phyloP scores from a whole-genome alignment of 2,113 vertebrate species.

The Aplodontia rufa region DNA sequence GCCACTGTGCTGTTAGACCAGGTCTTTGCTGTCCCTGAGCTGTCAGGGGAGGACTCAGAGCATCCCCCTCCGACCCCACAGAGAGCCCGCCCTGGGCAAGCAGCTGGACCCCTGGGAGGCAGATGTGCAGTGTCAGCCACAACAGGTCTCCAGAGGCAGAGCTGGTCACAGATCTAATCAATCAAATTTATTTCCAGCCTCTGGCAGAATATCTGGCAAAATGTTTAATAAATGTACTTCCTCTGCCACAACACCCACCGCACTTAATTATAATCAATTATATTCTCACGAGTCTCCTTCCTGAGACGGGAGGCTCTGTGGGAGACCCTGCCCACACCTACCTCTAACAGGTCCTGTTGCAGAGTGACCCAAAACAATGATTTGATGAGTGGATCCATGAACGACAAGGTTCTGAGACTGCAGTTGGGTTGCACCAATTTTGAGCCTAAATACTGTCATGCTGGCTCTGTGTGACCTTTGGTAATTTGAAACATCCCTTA shows the following conservation, averaged over 20 bases:
- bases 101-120: neutral
- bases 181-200: neutral
- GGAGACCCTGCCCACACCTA: neutral
- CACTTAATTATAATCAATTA: neutral
- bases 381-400: neutral
- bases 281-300: neutral
- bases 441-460: neutral
- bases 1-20: neutral
- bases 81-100: neutral
- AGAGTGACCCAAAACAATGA: neutral
- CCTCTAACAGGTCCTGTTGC: neutral
- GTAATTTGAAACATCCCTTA: neutral
- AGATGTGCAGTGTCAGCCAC: neutral
- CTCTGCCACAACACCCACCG: neutral
- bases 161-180: neutral
- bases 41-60: neutral
- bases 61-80: rapidly evolving
- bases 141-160: neutral
- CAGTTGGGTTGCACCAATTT: neutral
- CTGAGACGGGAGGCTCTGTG: neutral
- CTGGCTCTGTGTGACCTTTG: neutral
- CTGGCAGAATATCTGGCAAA: neutral
- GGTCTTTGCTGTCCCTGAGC: rapidly evolving
- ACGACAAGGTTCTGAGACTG: neutral
- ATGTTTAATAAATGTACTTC: neutral